Percentiles rank a stretch among this genome's conserved stretches.
Conservation (phyloP, 2,888 invertebrate species). For the Aleiodes alternator region DNA sequence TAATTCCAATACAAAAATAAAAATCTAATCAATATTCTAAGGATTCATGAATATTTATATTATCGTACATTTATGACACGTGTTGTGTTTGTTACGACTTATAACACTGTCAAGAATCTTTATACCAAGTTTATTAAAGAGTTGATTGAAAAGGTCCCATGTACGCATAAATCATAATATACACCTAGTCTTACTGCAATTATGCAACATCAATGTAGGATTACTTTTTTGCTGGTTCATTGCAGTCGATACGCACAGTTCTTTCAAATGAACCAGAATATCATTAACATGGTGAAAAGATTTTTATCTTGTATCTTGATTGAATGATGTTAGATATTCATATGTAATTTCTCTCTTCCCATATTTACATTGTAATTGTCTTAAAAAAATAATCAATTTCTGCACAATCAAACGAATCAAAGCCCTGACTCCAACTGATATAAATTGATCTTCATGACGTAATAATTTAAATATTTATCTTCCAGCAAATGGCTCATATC, state of each 20-base stretch:
- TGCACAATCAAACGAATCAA: too few species aligned
- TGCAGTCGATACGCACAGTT: slow-evolving; percentile 8
- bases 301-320: slow-evolving; percentile 31
- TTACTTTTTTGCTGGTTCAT: slow-evolving; percentile 1
- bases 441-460: too few species aligned
- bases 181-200: slow-evolving; percentile 43
- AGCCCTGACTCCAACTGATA: neutral
- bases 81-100: neutral
- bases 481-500: slow-evolving; percentile 90
- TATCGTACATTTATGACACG: slow-evolving; percentile 12
- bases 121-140: slow-evolving; percentile 36
- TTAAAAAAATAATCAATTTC: too few species aligned
- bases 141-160: slow-evolving; percentile 55
- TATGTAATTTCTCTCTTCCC: neutral
- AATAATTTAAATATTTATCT: slow-evolving; percentile 74
- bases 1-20: slow-evolving; percentile 3
- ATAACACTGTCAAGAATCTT: slow-evolving; percentile 29
- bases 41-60: slow-evolving; percentile 24
- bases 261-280: slow-evolving; percentile 8
- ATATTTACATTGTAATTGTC: slow-evolving; percentile 7
- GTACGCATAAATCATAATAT: slow-evolving; percentile 35
- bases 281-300: neutral
- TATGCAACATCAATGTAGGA: slow-evolving; percentile 44
- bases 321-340: neutral
- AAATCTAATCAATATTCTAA: slow-evolving; percentile 9